Conservation (phyloP, 2,888 invertebrate species). For the Agrotis clavis region DNA sequence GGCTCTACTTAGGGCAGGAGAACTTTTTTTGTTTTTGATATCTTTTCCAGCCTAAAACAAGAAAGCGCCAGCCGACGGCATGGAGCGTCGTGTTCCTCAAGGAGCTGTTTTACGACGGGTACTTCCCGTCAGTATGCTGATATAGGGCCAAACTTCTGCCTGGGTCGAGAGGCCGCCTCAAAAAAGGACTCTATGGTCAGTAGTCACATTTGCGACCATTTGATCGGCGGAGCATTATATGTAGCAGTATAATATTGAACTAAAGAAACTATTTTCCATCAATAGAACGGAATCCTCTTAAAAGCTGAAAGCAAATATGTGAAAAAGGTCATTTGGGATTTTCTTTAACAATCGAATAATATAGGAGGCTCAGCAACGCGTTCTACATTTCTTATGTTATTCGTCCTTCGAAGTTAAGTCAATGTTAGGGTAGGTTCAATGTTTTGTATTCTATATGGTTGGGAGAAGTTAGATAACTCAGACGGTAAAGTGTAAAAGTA, state of each 20-base stretch:
- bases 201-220: not conserved
- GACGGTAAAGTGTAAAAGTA: slow-evolving; percentile 3
- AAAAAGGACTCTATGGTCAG: not conserved
- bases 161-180: too few relatives aligned
- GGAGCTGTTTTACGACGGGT: too few relatives aligned
- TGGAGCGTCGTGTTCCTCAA: too few relatives aligned
- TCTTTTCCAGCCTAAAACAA: too few relatives aligned
- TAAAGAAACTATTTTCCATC: slow-evolving; percentile 4
- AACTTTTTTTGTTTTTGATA: too few relatives aligned
- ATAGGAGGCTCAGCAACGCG: slow-evolving; percentile 35
- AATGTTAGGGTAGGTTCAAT: slow-evolving; percentile 38
- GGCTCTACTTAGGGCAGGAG: too few relatives aligned
- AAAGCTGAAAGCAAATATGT: slow-evolving; percentile 27
- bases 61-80: too few relatives aligned
- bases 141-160: too few relatives aligned
- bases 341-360: slow-evolving; percentile 45
- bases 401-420: slow-evolving; percentile 36
- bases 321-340: slow-evolving; percentile 31
- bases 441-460: slow-evolving; percentile 34
- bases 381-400: slow-evolving; percentile 31
- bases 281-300: slow-evolving; percentile 13
- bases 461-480: slow-evolving; percentile 19
- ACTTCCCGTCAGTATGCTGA: too few relatives aligned
- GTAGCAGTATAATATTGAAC: not conserved
- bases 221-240: not conserved